phyloP scores from a whole-genome alignment of 1,140 invertebrate genomes.

The Aphaenogaster ashmeadi region DNA sequence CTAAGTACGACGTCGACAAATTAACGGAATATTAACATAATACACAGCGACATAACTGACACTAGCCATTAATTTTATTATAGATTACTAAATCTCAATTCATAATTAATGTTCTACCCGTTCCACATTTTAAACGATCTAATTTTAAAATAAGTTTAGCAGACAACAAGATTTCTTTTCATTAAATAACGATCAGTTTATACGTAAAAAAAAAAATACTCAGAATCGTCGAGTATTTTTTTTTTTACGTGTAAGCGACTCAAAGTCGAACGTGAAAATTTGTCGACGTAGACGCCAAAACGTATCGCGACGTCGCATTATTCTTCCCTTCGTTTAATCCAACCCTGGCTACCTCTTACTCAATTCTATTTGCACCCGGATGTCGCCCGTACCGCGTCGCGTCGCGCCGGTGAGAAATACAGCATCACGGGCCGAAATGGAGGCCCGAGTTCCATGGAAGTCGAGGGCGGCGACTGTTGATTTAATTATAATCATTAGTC shows the following conservation, averaged over 20 bases:
- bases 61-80: not conserved
- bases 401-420: conserved; percentile 36
- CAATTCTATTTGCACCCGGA: conserved; percentile 64
- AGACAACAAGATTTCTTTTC: not conserved
- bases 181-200: not conserved
- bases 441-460: conserved; percentile 78
- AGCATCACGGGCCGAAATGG: conserved; percentile 73
- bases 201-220: not conserved
- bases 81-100: not conserved
- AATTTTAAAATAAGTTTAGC: not conserved
- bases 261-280: conserved; percentile 6
- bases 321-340: conserved; percentile 54
- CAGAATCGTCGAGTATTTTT: not conserved
- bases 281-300: conserved; percentile 17
- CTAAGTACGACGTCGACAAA: not conserved
- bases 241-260: no score
- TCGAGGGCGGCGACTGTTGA: conserved; percentile 85
- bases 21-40: not conserved
- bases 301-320: not conserved
- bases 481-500: conserved; percentile 85
- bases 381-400: not conserved
- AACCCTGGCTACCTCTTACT: conserved; percentile 38
- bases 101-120: not conserved
- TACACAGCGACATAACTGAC: not conserved
- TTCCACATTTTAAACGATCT: not conserved